Percentiles rank a stretch among this genome's conserved stretches.
Conservation (phyloP, 2,888 invertebrate species). For the Zygogramma bicolorata region DNA sequence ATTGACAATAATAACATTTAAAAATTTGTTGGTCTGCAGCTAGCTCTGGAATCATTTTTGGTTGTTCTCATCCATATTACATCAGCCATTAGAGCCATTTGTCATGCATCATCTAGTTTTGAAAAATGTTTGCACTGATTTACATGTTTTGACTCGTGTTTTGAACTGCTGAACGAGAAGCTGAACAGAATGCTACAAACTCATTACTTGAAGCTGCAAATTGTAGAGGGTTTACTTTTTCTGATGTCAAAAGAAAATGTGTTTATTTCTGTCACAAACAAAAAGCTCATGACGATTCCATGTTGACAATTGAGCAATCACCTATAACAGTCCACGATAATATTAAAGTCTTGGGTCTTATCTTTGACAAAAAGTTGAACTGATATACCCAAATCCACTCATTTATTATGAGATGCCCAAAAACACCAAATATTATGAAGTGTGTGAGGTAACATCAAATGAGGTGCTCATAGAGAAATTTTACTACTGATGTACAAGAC, state of each 20-base stretch:
- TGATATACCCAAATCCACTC: conserved; percentile 2
- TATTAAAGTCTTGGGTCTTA: conserved; percentile 7
- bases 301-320: background rate
- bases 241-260: background rate
- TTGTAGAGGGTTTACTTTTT: no score
- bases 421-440: conserved; percentile 8
- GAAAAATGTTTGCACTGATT: no score
- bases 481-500: conserved; percentile 8
- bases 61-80: no score
- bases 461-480: conserved; percentile 18
- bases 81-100: no score
- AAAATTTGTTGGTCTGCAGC: no score
- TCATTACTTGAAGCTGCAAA: no score
- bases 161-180: no score
- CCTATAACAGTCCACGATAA: background rate
- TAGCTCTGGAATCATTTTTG: no score
- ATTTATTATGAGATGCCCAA: background rate
- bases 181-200: no score
- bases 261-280: background rate
- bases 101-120: no score
- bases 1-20: no score
- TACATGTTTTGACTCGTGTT: no score
- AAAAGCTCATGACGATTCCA: background rate
- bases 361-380: conserved; percentile 16
- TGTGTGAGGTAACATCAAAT: conserved; percentile 1